Evolutionary conservation across 2,113 vertebrate species (phyloP), one percentile per base, ranked within the genome.

Genomic region (Xenopus borealis): DNA sequence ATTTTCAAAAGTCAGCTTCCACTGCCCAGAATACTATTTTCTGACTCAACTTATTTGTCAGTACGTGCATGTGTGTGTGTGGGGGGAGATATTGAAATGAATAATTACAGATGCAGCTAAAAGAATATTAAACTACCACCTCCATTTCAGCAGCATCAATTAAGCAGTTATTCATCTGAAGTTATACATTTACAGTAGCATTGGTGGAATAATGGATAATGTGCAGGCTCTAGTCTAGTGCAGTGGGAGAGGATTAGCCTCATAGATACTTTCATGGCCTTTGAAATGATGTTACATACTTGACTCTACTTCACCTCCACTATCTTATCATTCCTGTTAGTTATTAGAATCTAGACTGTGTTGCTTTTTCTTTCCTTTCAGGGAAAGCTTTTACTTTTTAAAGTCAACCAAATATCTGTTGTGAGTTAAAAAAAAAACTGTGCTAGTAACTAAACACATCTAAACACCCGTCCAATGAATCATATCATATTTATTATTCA

Each of bases 1-100:
- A 67, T 61, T 75, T 67, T 44, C 63, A 75, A 75, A 75, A 55
- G 63, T 68, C 72, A 69, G n/a, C 23, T 14, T 19, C 62, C n/a
- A 17, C 19, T 62, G 65, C 57, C 14, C 10, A 68, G 59, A 68
- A 62, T 52, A 23, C 11, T 13, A 53, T 40, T 40, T 40, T 40
- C 33, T 40, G 33, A 40, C 33, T 9, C 33, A 1, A 7, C 33
- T 40, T 40, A 40, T 40, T 7, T 40, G 13, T 17, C 64, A 61
- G 58, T 12, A 62, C 33, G 47, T 61, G 40, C n/a, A 14, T 47
- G 64, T 47, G 18, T 66, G 45, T 59, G 33, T 30, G 46, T 59
- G 57, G 1, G 27, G 53, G 40, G 58, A 12, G 19, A 16, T 59
- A 47, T 46, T 23, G 3, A 45, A 20, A 73, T 45, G 17, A 18